These are phyloP conservation scores for Cybosia mesomella DNA, from an alignment of 2,888 invertebrate genomes.

Conservation along the genomic window DNA sequence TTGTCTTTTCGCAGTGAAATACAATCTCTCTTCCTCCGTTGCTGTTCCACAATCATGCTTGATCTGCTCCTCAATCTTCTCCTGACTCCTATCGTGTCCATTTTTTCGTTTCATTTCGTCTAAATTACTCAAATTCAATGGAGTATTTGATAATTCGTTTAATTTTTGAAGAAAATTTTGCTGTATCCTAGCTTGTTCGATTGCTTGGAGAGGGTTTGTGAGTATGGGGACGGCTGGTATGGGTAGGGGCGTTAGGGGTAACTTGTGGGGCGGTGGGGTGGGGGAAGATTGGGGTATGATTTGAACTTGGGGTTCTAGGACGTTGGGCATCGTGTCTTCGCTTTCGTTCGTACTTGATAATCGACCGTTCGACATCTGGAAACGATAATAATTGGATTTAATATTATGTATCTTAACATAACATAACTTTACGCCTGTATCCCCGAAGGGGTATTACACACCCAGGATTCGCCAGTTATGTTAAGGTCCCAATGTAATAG, in stretches of 20 bases:
- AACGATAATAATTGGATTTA: not conserved
- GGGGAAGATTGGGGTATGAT: slow-evolving; percentile 80
- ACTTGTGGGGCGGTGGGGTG: slow-evolving; percentile 63
- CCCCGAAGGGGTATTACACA: too few species aligned
- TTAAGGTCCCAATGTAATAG: too few species aligned
- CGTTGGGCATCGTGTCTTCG: slow-evolving; percentile 83
- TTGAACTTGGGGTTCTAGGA: slow-evolving; percentile 81
- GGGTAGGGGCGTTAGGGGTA: slow-evolving; percentile 55
- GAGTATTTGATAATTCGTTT: slow-evolving; percentile 80
- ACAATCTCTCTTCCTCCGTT: slow-evolving; percentile 77
- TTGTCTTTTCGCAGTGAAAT: slow-evolving; percentile 80
- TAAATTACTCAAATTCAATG: slow-evolving; percentile 79
- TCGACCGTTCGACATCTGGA: slow-evolving; percentile 85
- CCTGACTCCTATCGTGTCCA: slow-evolving; percentile 62
- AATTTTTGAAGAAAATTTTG: slow-evolving; percentile 79
- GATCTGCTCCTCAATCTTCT: slow-evolving; percentile 61
- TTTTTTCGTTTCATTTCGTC: slow-evolving; percentile 68
- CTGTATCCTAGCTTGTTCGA: slow-evolving; percentile 78
- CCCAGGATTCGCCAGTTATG: too few species aligned
- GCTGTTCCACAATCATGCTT: slow-evolving; percentile 70
- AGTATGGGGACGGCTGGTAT: slow-evolving; percentile 61
- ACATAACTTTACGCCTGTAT: too few species aligned
- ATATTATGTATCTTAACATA: too few species aligned
- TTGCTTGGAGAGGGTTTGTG: slow-evolving; percentile 74
- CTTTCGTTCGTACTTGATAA: slow-evolving; percentile 84